These are phyloP conservation scores for Euglossa dilemma DNA, from an alignment of 1,140 invertebrate genomes.

Conservation along the genomic window DNA sequence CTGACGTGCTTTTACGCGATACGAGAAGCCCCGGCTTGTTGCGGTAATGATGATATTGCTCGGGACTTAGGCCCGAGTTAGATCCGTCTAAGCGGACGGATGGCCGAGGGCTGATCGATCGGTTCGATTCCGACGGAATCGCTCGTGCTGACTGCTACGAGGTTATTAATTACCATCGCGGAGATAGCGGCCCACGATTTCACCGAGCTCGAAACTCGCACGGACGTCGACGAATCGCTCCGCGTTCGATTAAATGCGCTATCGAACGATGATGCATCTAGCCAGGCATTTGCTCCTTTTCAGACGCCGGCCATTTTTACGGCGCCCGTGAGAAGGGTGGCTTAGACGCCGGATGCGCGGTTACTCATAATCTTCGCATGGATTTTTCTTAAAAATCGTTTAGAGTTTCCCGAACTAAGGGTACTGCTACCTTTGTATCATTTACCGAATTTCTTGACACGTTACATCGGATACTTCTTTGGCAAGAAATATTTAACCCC, in stretches of 20 bases:
- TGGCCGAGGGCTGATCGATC: constrained; percentile 26
- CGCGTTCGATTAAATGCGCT: not conserved
- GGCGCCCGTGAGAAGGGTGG: not conserved
- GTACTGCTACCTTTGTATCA: too few species aligned
- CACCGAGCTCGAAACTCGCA: constrained; percentile 1
- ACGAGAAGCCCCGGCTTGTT: constrained; percentile 4
- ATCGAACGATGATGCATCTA: constrained; percentile 2
- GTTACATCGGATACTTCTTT: too few species aligned
- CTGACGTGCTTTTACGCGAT: constrained; percentile 26
- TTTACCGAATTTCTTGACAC: too few species aligned
- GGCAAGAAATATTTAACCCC: too few species aligned
- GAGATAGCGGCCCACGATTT: constrained; percentile 11
- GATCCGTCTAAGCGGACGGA: constrained; percentile 21
- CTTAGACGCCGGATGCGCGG: too few species aligned
- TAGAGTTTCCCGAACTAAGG: too few species aligned
- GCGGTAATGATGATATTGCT: constrained; percentile 41
- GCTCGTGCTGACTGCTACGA: not conserved
- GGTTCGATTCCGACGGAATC: constrained; percentile 36
- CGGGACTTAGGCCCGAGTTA: not conserved
- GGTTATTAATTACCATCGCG: constrained; percentile 37
- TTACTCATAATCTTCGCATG: not conserved
- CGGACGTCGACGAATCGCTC: constrained; percentile 37
- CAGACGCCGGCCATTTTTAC: not conserved
- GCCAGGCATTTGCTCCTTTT: not conserved
- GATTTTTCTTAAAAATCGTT: not conserved